Conservation (phyloP, 2,888 invertebrate genomes). For the Galerucella nymphaeae region DNA sequence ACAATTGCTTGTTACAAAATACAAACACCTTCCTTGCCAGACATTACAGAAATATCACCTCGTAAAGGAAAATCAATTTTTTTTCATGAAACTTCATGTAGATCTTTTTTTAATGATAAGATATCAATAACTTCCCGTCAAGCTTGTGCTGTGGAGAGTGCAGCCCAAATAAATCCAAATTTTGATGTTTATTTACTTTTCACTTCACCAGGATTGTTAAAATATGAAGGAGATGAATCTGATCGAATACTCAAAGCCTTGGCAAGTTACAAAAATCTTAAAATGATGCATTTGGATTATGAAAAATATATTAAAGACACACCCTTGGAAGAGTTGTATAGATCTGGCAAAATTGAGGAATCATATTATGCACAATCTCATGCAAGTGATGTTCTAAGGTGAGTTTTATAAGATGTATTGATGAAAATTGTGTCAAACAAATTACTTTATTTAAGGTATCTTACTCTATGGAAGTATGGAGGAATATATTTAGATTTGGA, state of each 20-base stretch:
- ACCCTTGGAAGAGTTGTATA: conserved; percentile 70
- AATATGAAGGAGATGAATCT: conserved; percentile 50
- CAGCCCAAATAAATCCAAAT: conserved; percentile 71
- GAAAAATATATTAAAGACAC: conserved; percentile 68
- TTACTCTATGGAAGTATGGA: conserved; percentile 79
- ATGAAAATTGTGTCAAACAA: too few relatives aligned
- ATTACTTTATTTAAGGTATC: conserved; percentile 62
- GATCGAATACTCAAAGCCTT: conserved; percentile 62
- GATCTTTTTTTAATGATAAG: conserved; percentile 60
- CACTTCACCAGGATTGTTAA: conserved; percentile 63
- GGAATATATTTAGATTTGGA: conserved; percentile 84
- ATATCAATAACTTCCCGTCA: conserved; percentile 69
- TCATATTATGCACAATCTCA: conserved; percentile 71
- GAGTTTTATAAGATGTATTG: conserved; percentile 12
- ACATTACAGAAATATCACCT: conserved; percentile 56
- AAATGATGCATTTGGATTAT: conserved; percentile 67
- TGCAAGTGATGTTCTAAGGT: conserved; percentile 72
- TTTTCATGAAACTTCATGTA: conserved; percentile 76
- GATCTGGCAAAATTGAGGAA: conserved; percentile 64
- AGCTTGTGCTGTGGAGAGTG: conserved; percentile 77
- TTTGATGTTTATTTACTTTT: conserved; percentile 70
- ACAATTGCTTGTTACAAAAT: conserved; percentile 56
- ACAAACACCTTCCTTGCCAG: conserved; percentile 52
- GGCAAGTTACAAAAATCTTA: conserved; percentile 66
- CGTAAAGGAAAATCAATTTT: conserved; percentile 69